Evolutionary conservation across 2,888 invertebrate genomes (phyloP).

Genomic region (Endotricha flammealis): DNA sequence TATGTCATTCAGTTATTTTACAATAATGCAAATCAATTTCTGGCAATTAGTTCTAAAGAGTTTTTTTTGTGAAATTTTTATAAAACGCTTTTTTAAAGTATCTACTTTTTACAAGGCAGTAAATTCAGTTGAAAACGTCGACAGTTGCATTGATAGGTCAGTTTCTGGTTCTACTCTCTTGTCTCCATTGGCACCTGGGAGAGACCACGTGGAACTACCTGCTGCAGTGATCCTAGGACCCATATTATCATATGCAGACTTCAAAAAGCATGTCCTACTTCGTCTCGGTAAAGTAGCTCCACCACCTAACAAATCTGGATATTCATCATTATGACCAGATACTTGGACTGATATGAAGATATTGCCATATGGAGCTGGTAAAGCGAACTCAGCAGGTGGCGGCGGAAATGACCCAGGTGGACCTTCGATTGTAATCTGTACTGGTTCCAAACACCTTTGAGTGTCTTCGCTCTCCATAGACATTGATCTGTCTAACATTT

Average conservation of each 20-base stretch:
- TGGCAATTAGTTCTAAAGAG: not conserved
- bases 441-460: conserved; percentile 72
- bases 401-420: conserved; percentile 62
- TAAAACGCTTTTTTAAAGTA: conserved; percentile 5
- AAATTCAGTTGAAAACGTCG: conserved; percentile 71
- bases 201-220: conserved; percentile 90
- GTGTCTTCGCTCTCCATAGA: conserved; percentile 71
- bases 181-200: conserved; percentile 79
- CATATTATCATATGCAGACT: conserved; percentile 92
- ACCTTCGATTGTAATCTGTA: conserved; percentile 80
- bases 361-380: conserved; percentile 80
- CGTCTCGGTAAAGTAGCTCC: conserved; percentile 70
- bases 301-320: conserved; percentile 86
- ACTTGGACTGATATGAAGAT: conserved; percentile 93
- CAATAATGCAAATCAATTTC: conserved; percentile 17
- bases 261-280: conserved; percentile 70
- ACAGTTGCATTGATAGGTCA: conserved; percentile 42
- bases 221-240: conserved; percentile 92
- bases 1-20: conserved; percentile 32
- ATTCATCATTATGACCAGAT: conserved; percentile 82
- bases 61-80: conserved; percentile 9
- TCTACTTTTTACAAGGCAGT: conserved; percentile 55
- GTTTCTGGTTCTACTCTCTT: conserved; percentile 36
- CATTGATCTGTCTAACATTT: conserved; percentile 73
- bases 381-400: conserved; percentile 69